A percentile compares a stretch with the other conserved stretches of the same genome.
Evolutionary conservation across 2,113 vertebrate genomes (phyloP).

Genomic region (Macquaria ambigua): DNA sequence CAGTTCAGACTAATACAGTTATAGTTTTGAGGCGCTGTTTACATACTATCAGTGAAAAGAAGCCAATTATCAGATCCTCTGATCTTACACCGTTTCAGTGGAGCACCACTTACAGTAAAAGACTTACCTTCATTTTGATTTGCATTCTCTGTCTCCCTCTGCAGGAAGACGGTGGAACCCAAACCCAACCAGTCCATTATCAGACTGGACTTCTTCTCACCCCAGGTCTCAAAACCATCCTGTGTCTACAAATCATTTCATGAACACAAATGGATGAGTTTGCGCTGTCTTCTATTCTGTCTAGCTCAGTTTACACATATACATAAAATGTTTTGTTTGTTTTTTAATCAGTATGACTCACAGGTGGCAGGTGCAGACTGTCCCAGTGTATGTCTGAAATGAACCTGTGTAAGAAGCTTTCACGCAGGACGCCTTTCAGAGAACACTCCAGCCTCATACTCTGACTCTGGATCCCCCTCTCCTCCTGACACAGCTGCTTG

Average conservation of each 20-base stretch:
- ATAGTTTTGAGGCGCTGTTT: neutral
- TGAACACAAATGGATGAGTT: slow-evolving; percentile 8
- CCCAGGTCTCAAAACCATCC: slow-evolving; percentile 59
- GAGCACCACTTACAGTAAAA: neutral
- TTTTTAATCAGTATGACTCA: slow-evolving; percentile 59
- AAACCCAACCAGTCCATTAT: slow-evolving; percentile 92
- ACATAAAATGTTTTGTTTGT: neutral
- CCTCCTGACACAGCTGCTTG: slow-evolving; percentile 77
- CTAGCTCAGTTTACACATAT: neutral
- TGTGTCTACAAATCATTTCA: slow-evolving; percentile 66
- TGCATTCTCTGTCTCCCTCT: slow-evolving; percentile 69
- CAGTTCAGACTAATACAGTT: neutral
- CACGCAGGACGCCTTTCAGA: slow-evolving; percentile 83
- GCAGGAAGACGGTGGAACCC: slow-evolving; percentile 77
- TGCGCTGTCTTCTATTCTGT: neutral
- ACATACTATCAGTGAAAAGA: neutral
- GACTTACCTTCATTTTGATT: slow-evolving; percentile 82
- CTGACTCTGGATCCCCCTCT: slow-evolving; percentile 75
- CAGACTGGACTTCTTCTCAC: slow-evolving; percentile 70
- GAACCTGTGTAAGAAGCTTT: slow-evolving; percentile 78
- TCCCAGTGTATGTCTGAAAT: slow-evolving; percentile 86
- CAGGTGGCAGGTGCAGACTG: slow-evolving; percentile 74
- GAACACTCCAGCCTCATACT: slow-evolving; percentile 82
- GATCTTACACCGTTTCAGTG: neutral
- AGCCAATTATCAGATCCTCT: neutral